Conservation (phyloP, 2,797 vertebrate genomes). For the Myripristis murdjan region DNA sequence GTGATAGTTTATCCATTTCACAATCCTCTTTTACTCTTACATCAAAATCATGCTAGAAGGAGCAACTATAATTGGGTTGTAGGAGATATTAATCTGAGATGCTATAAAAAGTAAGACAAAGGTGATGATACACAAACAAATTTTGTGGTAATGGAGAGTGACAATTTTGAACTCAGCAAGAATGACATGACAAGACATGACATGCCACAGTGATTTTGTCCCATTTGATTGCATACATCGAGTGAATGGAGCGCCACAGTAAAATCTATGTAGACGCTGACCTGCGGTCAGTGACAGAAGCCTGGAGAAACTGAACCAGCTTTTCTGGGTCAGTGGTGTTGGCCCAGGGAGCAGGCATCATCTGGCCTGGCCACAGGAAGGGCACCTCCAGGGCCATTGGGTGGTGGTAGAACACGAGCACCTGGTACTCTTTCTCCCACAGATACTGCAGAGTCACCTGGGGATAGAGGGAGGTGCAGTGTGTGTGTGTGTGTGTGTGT, state of each 20-base stretch:
- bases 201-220: not conserved
- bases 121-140: not conserved
- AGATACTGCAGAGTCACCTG: constrained; percentile 94
- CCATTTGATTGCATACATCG: not conserved
- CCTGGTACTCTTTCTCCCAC: constrained; percentile 97
- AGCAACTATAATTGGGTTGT: too few relatives aligned
- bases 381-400: constrained; percentile 96
- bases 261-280: constrained; percentile 28
- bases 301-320: constrained; percentile 96
- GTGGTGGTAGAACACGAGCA: constrained; percentile 97
- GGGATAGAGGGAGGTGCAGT: not conserved
- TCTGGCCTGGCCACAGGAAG: constrained; percentile 98
- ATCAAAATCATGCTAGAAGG: not conserved
- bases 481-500: too few relatives aligned
- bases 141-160: not conserved
- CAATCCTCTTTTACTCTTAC: too few relatives aligned
- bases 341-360: constrained; percentile 98
- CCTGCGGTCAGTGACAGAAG: constrained; percentile 94
- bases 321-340: constrained; percentile 98
- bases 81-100: too few relatives aligned
- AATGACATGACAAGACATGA: not conserved
- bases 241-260: not conserved
- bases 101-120: not conserved
- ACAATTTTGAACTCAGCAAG: not conserved
- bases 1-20: not conserved